Base-by-base conservation (phyloP, 2,888 invertebrate species). In the Empis livida region DNA sequence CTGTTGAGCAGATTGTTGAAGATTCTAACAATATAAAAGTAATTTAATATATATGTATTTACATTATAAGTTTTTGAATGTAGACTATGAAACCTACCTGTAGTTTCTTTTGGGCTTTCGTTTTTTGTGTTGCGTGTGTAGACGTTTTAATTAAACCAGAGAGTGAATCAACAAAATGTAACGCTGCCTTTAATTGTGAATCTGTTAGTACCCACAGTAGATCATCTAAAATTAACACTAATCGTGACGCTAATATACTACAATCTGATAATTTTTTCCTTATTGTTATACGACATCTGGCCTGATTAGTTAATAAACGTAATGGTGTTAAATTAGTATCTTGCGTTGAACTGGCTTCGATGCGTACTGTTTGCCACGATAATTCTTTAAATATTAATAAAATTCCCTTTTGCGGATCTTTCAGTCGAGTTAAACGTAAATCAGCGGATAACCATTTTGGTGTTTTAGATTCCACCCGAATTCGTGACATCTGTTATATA, bases 151-250 rank as follows among this genome's bases (percentile, higher is more conserved):
- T 85, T 1, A 95, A 74, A 27, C 82, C 84, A 42, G 85, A 79
- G 39, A 93, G 71, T 2, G 93, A 89, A 59, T 88, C 86, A 40
- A 90, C 80, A 68, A 95, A 89, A 59, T 89, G 85, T 27, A 95
- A 72, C 44, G 93, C 94, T 13, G 96, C 95, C 58, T 94, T 86
- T 38, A 96, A 71, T 68, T 96, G 96, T 0, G 94, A 91, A 70
- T 95, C 95, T 0, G 96, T 96, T 50, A 96, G 71, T 39, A 97
- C 95, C 96, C 97, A 99, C 30, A 97, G 75, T 43, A 99, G 75
- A 62, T 97, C 95, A 69, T 99, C 96, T 55, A 99, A 78, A 56
- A 96, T 87, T 46, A 97, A 74, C 48, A 90, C 88, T 53, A 99
- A 74, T 46, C 93, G 79, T 23, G 95, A 95, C 2, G 94, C 90